Conservation (phyloP, 1,140 invertebrate species). For the Thrips palmi region DNA sequence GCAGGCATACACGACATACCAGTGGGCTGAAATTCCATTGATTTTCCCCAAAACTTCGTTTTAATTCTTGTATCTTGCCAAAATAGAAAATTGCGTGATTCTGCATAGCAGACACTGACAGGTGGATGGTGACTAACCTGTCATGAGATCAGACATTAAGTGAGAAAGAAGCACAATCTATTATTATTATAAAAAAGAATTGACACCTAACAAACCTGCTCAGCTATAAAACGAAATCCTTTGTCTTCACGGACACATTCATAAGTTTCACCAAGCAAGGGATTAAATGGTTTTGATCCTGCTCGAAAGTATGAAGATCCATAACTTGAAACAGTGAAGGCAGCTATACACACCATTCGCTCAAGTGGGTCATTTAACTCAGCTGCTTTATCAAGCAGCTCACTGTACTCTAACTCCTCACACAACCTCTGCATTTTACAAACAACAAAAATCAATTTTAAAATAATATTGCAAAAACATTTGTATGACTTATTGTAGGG, state of each 20-base stretch:
- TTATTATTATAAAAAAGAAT: too few species aligned
- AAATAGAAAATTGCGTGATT: constrained; percentile 53
- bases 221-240: constrained; percentile 53
- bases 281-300: constrained; percentile 78
- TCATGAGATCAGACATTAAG: constrained; percentile 9
- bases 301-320: constrained; percentile 57
- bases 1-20: constrained; percentile 23
- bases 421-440: constrained; percentile 38
- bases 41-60: constrained; percentile 83
- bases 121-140: constrained; percentile 78
- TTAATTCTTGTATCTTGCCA: constrained; percentile 69
- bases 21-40: constrained; percentile 72
- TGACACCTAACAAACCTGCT: constrained; percentile 32
- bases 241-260: constrained; percentile 60
- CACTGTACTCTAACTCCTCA: constrained; percentile 71
- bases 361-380: constrained; percentile 40
- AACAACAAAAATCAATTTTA: constrained; percentile 6
- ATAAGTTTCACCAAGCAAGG: constrained; percentile 68
- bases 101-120: constrained; percentile 61
- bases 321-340: constrained; percentile 71
- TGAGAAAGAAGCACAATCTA: background rate
- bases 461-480: constrained; percentile 6
- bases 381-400: constrained; percentile 54
- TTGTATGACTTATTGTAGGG: background rate
- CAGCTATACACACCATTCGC: constrained; percentile 54